Evolutionary conservation across 1,140 invertebrate genomes (phyloP), one percentile per base, ranked within the genome.

Genomic region (Eumaeus atala): DNA sequence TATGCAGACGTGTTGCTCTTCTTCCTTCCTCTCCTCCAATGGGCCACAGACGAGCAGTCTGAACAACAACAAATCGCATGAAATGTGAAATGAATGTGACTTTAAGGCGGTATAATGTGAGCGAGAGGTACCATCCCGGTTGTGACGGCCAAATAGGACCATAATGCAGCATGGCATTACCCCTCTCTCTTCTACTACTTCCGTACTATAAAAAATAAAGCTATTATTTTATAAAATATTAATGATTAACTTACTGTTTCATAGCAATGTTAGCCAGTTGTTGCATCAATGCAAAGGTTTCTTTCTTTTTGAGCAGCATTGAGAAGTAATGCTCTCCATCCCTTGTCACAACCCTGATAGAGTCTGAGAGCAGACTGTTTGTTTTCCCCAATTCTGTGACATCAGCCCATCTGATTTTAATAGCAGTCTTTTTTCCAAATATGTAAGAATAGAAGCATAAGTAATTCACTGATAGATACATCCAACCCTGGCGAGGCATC

Each of bases 231-330:
- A 28, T 28, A 3, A 3, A 6, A 28, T 3, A 28, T 28, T 28
- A 28, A 2, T 28, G 6, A 3, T 28, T 28, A 3, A 80, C 77
- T 79, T 82, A 87, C 89, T 96, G 94, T 91, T 97, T 97, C 92
- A 99, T 98, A 42, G 97, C 97, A 87, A 99, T 92, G 88, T 99
- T 98, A 47, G 96, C 95, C 36, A 99, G 88, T 87, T 99, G 97
- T 71, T 97, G 93, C 93, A 98, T 98, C 54, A 99, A 80, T 40
- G 91, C 90, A 86, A 95, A 98, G 0, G 96, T 96, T 83, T 99
- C 97, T 38, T 90, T 91, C 75, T 95, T 95, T 68, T 93, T 94
- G 48, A 97, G 82, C 72, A 99, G 94, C 92, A 98, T 92, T 17
- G 94, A 95, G 87, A 98, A 98, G 77, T 93, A 91, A 88, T 96